A percentile compares a stretch with the other conserved stretches of the same genome.
These are phyloP conservation scores for Microcebus murinus DNA, from an alignment of 2,113 vertebrate species.

Conservation along the genomic window DNA sequence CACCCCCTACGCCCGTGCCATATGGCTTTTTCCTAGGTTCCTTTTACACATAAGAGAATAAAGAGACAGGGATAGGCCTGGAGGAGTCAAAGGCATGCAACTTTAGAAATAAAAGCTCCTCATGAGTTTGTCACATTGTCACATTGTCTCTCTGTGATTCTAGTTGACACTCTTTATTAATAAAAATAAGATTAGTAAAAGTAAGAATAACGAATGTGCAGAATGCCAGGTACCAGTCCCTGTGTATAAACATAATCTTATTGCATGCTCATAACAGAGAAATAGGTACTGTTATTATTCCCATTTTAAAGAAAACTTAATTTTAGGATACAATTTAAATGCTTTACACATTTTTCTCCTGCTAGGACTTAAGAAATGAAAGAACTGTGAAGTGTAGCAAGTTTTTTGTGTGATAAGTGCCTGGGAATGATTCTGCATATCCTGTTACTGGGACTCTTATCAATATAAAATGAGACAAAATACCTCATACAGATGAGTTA, in stretches of 20 bases:
- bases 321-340: slow-evolving; percentile 49
- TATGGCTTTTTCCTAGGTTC: slow-evolving; percentile 36
- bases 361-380: neutral
- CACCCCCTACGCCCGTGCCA: slow-evolving; percentile 10
- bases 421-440: neutral
- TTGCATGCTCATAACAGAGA: neutral
- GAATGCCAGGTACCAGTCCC: neutral
- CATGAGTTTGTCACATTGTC: neutral
- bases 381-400: neutral
- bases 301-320: slow-evolving; percentile 39
- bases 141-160: neutral
- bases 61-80: neutral
- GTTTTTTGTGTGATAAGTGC: neutral
- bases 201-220: neutral
- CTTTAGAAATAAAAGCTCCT: neutral
- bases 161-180: neutral
- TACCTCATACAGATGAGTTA: neutral
- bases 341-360: neutral
- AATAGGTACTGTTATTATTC: neutral
- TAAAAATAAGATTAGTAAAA: neutral
- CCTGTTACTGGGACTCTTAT: neutral
- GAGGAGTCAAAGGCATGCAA: neutral
- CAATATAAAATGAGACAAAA: neutral
- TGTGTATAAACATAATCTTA: neutral
- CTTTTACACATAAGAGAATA: neutral